Percentiles rank a stretch among this genome's conserved stretches.
phyloP scores from a whole-genome alignment of 2,888 invertebrate species.

The Xylophagus ater region DNA sequence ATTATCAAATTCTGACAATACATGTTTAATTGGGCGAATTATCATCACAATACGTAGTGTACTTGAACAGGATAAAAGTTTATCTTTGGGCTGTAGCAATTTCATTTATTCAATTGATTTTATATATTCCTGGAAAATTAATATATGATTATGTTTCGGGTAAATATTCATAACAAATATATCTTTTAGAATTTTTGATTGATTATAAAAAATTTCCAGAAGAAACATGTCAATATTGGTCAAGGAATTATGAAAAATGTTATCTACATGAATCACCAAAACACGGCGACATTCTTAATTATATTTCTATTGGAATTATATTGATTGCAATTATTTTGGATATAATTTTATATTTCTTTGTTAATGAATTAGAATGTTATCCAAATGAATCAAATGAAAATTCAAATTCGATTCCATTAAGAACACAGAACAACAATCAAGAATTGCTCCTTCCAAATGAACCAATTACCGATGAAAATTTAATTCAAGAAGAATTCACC shows the following conservation, averaged over 20 bases:
- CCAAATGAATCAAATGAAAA: conserved; percentile 18
- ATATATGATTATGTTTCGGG: conserved; percentile 49
- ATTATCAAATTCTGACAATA: conserved; percentile 41
- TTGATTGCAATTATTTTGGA: conserved; percentile 39
- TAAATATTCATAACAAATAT: conserved; percentile 24
- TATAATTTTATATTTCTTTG: conserved; percentile 39
- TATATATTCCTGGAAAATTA: conserved; percentile 51
- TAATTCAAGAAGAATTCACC: conserved; percentile 1
- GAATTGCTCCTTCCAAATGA: conserved; percentile 7
- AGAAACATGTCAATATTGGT: conserved; percentile 41
- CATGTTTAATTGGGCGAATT: conserved; percentile 39
- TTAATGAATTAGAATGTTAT: conserved; percentile 36
- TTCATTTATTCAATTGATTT: conserved; percentile 44
- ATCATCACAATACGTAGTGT: conserved; percentile 46
- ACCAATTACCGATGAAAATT: neutral
- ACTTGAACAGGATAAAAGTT: conserved; percentile 48
- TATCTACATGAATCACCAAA: conserved; percentile 39
- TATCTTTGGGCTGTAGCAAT: conserved; percentile 49
- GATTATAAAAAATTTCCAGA: conserved; percentile 25
- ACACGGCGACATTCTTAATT: conserved; percentile 42
- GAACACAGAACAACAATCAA: no score
- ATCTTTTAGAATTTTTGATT: conserved; percentile 4
- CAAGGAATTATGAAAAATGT: conserved; percentile 35
- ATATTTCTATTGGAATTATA: conserved; percentile 39
- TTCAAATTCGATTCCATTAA: no score